Percentiles rank a stretch among this genome's conserved stretches.
phyloP scores from a whole-genome alignment of 2,797 vertebrate species.

The Peromyscus nudipes region DNA sequence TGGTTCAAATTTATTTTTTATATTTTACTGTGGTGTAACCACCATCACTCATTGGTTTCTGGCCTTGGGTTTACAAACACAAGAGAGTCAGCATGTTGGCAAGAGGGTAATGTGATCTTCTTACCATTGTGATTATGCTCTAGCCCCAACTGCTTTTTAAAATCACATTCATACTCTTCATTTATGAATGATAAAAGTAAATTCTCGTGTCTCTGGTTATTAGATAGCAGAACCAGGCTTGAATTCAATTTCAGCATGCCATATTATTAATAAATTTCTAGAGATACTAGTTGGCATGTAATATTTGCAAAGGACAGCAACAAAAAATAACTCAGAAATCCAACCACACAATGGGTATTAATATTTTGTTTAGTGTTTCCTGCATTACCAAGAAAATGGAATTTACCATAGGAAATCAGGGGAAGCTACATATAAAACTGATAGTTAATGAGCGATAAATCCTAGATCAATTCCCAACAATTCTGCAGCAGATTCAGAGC shows the following conservation, averaged over 20 bases:
- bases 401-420: conserved; percentile 62
- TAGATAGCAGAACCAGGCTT: conserved; percentile 42
- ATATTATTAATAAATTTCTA: conserved; percentile 8
- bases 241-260: conserved; percentile 50
- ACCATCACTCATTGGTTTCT: conserved; percentile 54
- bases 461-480: conserved; percentile 62
- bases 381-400: conserved; percentile 50
- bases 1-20: not conserved
- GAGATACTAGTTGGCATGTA: conserved; percentile 19
- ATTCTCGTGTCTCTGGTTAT: conserved; percentile 36
- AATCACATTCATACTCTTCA: not conserved
- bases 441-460: conserved; percentile 12
- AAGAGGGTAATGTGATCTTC: not conserved
- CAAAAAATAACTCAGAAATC: conserved; percentile 35
- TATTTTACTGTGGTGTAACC: conserved; percentile 17
- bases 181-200: conserved; percentile 42
- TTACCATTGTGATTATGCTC: not conserved
- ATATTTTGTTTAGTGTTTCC: not conserved
- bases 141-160: conserved; percentile 21
- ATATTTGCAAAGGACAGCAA: conserved; percentile 59
- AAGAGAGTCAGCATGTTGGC: not conserved
- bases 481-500: not conserved
- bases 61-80: conserved; percentile 40
- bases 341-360: not conserved
- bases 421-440: not conserved